Evolutionary conservation across 1,140 invertebrate genomes (phyloP), one percentile per base, ranked within the genome.

Genomic region (Hormaphis cornu): DNA sequence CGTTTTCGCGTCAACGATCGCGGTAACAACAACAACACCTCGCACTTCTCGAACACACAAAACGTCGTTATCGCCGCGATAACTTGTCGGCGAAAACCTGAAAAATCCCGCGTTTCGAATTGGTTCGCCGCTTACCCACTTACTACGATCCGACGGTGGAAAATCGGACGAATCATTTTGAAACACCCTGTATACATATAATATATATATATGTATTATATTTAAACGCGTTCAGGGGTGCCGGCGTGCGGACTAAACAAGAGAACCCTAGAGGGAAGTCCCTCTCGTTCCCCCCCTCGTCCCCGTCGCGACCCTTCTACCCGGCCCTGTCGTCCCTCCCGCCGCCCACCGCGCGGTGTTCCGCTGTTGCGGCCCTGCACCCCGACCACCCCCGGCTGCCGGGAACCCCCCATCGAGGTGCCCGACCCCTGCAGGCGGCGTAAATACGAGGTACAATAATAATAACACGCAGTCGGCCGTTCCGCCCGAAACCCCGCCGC

Each of bases 221-320:
- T 61, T 44, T 61, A 46, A 50, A 48, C 42, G 42, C 28, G 22
- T 66, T 46, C 61, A 66, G 61, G 61, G 61, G 61, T 66, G 61
- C 61, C 44, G 61, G 61, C n/a, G n/a, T 28, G 50, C 42, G 54
- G 54, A 66, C 61, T 50, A 66, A 63, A 66, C 61, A 50, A 66
- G 61, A n/a, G n/a, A 66, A 42, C 61, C 61, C 61, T 66, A 66
- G 61, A 66, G 61, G 61, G 61, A 66, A 50, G 42, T 66, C 42
- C 61, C 61, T 66, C 50, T 48, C 22, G 50, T 20, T 28, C 40
- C 42, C 40, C 35, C 58, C 12, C n/a, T 1, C 42, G 42, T 9
- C 44, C 18, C 1, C 28, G 7, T 18, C 16, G 4, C 58, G 16
- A 28, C 26, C 42, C 7, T 3, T 46, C 24, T 46, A 66, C 61